Evolutionary conservation across 2,797 vertebrate species (phyloP).

Genomic region (Corythornis leucogaster): DNA sequence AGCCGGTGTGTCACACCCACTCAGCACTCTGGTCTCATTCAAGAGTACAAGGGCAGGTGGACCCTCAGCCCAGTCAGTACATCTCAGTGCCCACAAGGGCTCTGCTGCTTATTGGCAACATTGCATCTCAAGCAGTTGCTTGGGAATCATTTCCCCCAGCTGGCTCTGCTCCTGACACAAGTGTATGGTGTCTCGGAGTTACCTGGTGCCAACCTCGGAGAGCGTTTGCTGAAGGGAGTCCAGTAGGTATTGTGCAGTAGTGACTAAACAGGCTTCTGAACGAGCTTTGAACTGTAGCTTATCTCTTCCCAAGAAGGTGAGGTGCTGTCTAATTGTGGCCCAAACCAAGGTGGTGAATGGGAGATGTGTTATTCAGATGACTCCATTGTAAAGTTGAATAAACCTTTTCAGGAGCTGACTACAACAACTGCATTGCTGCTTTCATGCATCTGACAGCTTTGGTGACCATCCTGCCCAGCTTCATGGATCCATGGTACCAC

Average conservation of each 20-base stretch:
- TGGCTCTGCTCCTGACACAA: rapidly evolving
- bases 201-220: no score
- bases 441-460: not conserved
- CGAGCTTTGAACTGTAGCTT: no score
- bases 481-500: rapidly evolving
- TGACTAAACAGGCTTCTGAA: no score
- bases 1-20: rapidly evolving
- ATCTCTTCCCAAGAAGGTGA: no score
- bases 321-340: no score
- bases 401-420: no score
- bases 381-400: no score
- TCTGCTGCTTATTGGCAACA: rapidly evolving
- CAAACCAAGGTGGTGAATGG: no score
- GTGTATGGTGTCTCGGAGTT: rapidly evolving
- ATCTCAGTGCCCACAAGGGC: not conserved
- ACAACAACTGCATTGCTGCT: no score
- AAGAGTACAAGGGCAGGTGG: not conserved
- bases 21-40: not conserved
- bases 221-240: no score
- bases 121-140: not conserved
- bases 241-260: no score
- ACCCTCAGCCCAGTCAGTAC: not conserved
- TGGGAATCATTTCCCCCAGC: not conserved
- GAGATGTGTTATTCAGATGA: no score
- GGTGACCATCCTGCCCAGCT: not conserved